Percentiles rank a stretch among this genome's conserved stretches.
Evolutionary conservation across 2,113 vertebrate species (phyloP).

Genomic region (Odobenus rosmarus): DNA sequence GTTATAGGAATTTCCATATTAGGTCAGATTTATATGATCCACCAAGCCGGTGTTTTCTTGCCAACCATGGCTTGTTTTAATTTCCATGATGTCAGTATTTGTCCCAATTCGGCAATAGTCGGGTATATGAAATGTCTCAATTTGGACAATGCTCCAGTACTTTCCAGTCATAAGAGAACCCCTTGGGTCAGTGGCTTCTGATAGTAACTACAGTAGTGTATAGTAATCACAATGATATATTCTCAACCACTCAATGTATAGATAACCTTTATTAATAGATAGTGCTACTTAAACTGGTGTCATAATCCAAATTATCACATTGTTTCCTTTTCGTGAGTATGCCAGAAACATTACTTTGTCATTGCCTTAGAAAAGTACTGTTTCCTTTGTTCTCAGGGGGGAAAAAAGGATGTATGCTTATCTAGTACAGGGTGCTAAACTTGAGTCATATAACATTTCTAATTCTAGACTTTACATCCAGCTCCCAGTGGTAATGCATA

Average conservation of each 20-base stretch:
- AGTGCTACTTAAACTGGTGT: background rate
- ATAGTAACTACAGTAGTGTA: background rate
- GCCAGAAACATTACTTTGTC: background rate
- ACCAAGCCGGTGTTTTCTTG: background rate
- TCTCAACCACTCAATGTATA: background rate
- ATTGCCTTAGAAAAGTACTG: background rate
- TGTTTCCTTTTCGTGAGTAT: background rate
- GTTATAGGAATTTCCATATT: background rate
- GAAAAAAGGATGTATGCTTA: background rate
- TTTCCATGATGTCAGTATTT: background rate
- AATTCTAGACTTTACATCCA: background rate
- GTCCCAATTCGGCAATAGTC: background rate
- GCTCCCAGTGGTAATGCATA: background rate
- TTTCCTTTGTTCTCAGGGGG: background rate
- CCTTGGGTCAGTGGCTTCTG: background rate
- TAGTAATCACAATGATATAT: background rate
- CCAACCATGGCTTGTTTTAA: background rate
- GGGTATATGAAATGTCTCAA: background rate
- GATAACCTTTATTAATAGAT: background rate
- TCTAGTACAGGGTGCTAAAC: background rate
- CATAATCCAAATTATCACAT: background rate
- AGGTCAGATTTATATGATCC: background rate
- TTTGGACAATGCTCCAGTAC: background rate
- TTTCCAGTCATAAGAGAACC: background rate
- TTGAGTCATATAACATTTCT: constrained; percentile 23